A percentile compares a stretch with the other conserved stretches of the same genome.
phyloP scores from a whole-genome alignment of 2,888 invertebrate genomes.

The Seladonia tumulorum region DNA sequence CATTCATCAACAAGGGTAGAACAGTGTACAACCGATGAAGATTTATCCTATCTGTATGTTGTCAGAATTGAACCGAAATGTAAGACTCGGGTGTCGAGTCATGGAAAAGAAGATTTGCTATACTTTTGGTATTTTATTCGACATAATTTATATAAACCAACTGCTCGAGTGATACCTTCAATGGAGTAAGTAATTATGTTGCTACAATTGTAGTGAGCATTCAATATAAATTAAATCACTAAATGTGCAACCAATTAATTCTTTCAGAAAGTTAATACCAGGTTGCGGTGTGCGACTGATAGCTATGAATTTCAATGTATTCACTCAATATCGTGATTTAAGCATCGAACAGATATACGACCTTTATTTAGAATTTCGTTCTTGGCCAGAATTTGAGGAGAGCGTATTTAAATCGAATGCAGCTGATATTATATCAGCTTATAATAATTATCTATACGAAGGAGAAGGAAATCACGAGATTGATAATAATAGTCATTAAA shows the following conservation, averaged over 20 bases:
- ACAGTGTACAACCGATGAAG: rapidly evolving
- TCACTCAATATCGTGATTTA: constrained; percentile 90
- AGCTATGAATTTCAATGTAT: constrained; percentile 87
- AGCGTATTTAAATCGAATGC: constrained; percentile 9
- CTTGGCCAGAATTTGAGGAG: constrained; percentile 66
- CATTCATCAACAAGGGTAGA: not conserved
- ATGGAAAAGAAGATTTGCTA: constrained; percentile 85
- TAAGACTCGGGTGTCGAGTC: constrained; percentile 81
- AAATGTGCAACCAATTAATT: constrained; percentile 34
- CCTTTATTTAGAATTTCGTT: constrained; percentile 87
- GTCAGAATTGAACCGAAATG: constrained; percentile 88
- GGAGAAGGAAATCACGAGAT: not conserved
- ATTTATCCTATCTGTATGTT: constrained; percentile 85
- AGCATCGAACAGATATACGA: constrained; percentile 87
- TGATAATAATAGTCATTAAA: not conserved
- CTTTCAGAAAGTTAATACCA: constrained; percentile 89
- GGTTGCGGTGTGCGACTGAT: constrained; percentile 90
- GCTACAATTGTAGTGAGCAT: not conserved
- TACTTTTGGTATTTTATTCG: constrained; percentile 90
- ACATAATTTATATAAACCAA: constrained; percentile 87
- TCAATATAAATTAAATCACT: not conserved
- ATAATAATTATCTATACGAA: not conserved
- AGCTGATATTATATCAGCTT: not conserved
- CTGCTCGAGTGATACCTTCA: constrained; percentile 88
- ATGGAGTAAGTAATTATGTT: constrained; percentile 88